phyloP scores from a whole-genome alignment of 2,113 vertebrate genomes.

The Elanoides forficatus region DNA sequence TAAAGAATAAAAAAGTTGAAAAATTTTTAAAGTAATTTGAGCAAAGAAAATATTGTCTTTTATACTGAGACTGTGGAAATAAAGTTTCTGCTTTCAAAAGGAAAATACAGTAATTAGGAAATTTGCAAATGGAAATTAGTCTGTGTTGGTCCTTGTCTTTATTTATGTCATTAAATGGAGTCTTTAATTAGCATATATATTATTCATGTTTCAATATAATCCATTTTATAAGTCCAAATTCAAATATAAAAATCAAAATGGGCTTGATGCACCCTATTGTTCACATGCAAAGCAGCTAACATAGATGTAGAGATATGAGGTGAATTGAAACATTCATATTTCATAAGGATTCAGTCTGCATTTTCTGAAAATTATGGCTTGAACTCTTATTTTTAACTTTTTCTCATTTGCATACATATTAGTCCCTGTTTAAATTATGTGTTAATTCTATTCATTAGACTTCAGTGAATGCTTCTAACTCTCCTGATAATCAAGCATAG shows the following conservation, averaged over 20 bases:
- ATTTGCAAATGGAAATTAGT: constrained; percentile 60
- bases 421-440: constrained; percentile 65
- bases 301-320: constrained; percentile 49
- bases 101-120: constrained; percentile 46
- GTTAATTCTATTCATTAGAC: constrained; percentile 72
- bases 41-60: background rate
- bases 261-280: constrained; percentile 47
- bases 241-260: constrained; percentile 60
- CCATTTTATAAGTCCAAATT: constrained; percentile 44
- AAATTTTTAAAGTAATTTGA: background rate
- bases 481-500: constrained; percentile 53
- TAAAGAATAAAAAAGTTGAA: background rate
- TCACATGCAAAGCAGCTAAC: constrained; percentile 55
- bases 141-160: constrained; percentile 30
- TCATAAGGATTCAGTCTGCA: constrained; percentile 16
- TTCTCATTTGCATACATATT: constrained; percentile 71
- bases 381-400: constrained; percentile 58
- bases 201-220: constrained; percentile 58
- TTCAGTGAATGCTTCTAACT: constrained; percentile 42
- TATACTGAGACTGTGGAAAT: background rate
- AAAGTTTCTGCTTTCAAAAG: constrained; percentile 38
- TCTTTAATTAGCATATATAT: constrained; percentile 67
- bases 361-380: constrained; percentile 59
- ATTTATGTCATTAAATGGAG: constrained; percentile 59
- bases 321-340: constrained; percentile 59